Conservation (phyloP, 2,888 invertebrate species). For the Chaetoderma sp. region DNA sequence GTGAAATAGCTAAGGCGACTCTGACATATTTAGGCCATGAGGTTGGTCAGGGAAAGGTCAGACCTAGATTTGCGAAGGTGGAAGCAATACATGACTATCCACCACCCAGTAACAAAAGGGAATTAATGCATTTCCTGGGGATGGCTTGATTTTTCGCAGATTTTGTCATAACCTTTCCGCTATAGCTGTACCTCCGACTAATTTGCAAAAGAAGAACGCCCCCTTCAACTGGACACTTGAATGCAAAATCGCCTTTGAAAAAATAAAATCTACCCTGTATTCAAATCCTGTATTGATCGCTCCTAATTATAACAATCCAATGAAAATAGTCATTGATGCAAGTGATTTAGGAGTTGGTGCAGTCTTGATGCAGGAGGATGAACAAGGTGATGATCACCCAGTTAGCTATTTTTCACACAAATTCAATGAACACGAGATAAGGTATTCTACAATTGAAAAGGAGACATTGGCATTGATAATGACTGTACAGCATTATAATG, state of each 20-base stretch:
- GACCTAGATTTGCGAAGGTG: slow-evolving; percentile 28
- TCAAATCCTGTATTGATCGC: slow-evolving; percentile 25
- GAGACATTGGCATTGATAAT: slow-evolving; percentile 38
- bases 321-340: slow-evolving; percentile 43
- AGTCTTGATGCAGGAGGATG: slow-evolving; percentile 40
- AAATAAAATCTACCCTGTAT: slow-evolving; percentile 43
- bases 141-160: slow-evolving; percentile 32
- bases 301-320: slow-evolving; percentile 20
- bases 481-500: slow-evolving; percentile 36
- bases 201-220: slow-evolving; percentile 15
- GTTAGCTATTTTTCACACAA: slow-evolving; percentile 39
- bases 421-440: slow-evolving; percentile 22
- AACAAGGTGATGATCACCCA: slow-evolving; percentile 33
- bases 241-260: slow-evolving; percentile 50
- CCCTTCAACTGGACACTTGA: slow-evolving; percentile 46
- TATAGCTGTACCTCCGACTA: slow-evolving; percentile 22
- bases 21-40: slow-evolving; percentile 38
- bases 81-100: slow-evolving; percentile 26
- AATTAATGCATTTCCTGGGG: slow-evolving; percentile 31
- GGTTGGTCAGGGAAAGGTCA: slow-evolving; percentile 37
- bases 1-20: too few species aligned
- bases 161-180: slow-evolving; percentile 33
- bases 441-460: slow-evolving; percentile 38
- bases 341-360: slow-evolving; percentile 40
- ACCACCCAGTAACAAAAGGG: slow-evolving; percentile 22